phyloP scores from a whole-genome alignment of 2,888 invertebrate genomes.

The Anagyrus pseudococci region DNA sequence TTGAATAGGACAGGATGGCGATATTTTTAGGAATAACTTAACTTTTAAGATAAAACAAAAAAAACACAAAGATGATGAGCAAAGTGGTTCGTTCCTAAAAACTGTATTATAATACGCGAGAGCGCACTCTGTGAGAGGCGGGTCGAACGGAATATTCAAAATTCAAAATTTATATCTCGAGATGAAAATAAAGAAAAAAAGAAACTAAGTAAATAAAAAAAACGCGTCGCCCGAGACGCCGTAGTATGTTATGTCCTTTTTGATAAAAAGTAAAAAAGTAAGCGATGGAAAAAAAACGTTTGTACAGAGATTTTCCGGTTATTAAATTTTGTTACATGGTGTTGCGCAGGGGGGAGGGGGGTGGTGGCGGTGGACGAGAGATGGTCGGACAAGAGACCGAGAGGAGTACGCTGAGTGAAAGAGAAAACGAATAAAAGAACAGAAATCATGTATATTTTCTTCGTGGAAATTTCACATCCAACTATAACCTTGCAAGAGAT shows the following conservation, averaged over 20 bases:
- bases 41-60: conserved; percentile 48
- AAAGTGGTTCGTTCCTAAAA: conserved; percentile 56
- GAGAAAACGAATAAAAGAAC: conserved; percentile 43
- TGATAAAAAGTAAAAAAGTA: conserved; percentile 50
- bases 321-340: conserved; percentile 61
- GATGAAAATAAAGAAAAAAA: conserved; percentile 5
- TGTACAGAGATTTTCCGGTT: conserved; percentile 63
- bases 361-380: conserved; percentile 37
- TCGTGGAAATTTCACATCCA: conserved; percentile 53
- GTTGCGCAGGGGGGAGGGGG: no score
- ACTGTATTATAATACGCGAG: conserved; percentile 46
- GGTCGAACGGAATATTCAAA: conserved; percentile 51
- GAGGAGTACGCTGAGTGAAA: conserved; percentile 33
- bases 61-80: conserved; percentile 45
- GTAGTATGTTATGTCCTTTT: conserved; percentile 54
- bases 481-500: conserved; percentile 42
- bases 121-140: conserved; percentile 43
- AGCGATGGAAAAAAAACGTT: conserved; percentile 51
- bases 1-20: conserved; percentile 44
- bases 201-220: conserved; percentile 23
- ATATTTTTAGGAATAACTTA: conserved; percentile 52
- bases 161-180: conserved; percentile 60
- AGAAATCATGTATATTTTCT: conserved; percentile 61
- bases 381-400: conserved; percentile 21
- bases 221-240: no score